Percentiles rank a stretch among this genome's conserved stretches.
These are phyloP conservation scores for Dioctria linearis DNA, from an alignment of 2,888 invertebrate species.

Conservation along the genomic window DNA sequence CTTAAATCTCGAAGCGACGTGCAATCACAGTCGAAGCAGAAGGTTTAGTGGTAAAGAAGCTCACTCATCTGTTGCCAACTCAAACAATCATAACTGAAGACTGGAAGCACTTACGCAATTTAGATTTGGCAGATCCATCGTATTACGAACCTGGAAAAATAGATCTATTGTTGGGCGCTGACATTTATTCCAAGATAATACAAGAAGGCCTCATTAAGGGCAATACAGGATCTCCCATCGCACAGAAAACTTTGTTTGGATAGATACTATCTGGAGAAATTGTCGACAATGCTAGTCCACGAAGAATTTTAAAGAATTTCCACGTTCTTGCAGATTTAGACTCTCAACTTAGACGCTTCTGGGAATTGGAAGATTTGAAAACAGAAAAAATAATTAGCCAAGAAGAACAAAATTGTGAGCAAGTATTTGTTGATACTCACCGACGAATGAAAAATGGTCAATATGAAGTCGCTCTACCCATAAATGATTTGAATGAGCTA, in stretches of 20 bases:
- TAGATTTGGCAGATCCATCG: conserved; percentile 27
- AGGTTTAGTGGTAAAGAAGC: background rate
- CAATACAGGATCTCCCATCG: conserved; percentile 12
- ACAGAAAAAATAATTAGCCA: background rate
- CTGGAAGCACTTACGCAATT: background rate
- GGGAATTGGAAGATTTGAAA: background rate
- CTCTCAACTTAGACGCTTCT: background rate
- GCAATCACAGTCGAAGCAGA: background rate
- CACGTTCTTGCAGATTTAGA: background rate
- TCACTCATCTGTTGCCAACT: background rate
- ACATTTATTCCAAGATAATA: conserved; percentile 29
- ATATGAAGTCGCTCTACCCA: conserved; percentile 29
- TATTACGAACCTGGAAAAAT: conserved; percentile 32
- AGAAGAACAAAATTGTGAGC: background rate
- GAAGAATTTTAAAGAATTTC: background rate
- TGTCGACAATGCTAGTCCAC: background rate
- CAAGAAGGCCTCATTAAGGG: conserved; percentile 15
- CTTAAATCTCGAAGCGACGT: background rate
- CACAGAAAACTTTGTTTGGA: conserved; percentile 35
- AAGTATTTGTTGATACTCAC: background rate
- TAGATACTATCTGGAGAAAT: background rate
- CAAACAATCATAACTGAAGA: background rate
- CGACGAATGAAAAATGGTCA: conserved; percentile 3
- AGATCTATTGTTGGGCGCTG: conserved; percentile 34
- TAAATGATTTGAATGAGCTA: background rate